Evolutionary conservation across 2,888 invertebrate species (phyloP), one percentile per base, ranked within the genome.

Genomic region (Steinernema carpocapsae): DNA sequence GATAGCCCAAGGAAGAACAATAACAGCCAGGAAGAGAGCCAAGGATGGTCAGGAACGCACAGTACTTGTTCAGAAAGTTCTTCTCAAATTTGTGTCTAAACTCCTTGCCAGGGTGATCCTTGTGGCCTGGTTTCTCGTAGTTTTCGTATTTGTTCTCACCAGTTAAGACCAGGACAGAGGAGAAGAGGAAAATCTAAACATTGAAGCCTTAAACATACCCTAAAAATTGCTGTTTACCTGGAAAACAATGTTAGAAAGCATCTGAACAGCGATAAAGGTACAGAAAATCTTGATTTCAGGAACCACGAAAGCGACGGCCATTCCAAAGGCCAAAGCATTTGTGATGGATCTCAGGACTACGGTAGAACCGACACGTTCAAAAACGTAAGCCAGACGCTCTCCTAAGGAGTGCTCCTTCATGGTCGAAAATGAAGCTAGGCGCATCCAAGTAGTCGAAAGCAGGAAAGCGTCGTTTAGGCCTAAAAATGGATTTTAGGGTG

Each of bases 271-370:
- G 37, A 64, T 32, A 32, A 29, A 29, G 17, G 32, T 12, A 32
- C 64, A 64, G 64, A 64, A 26, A 2, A 64, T 26, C 26, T 64
- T 64, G 29, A 64, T 64, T n/a, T 64, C 64, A 32, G 64, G 64
- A 32, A n/a, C 64, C 1, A 29, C 29, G 19, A 64, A n/a, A 2
- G 64, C 64, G 29, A 64, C 29, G 17, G 64, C 64, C 1, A 64
- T 4, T 26, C 64, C 64, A n/a, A 64, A 64, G 14, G 29, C 64
- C 12, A 64, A 17, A 12, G 64, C 64, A 32, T 64, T 64, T 1
- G 19, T 29, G 17, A 64, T 17, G 37, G 64, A 64, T 17, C 26
- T 29, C 32, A 64, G 29, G 32, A 64, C 64, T 14, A 64, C 64
- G 37, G 37, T 64, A 37, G 64, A 29, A 32, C 64, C 64, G 14